Base-by-base conservation (phyloP, 2,113 vertebrate genomes). In the Myotis brandtii region DNA sequence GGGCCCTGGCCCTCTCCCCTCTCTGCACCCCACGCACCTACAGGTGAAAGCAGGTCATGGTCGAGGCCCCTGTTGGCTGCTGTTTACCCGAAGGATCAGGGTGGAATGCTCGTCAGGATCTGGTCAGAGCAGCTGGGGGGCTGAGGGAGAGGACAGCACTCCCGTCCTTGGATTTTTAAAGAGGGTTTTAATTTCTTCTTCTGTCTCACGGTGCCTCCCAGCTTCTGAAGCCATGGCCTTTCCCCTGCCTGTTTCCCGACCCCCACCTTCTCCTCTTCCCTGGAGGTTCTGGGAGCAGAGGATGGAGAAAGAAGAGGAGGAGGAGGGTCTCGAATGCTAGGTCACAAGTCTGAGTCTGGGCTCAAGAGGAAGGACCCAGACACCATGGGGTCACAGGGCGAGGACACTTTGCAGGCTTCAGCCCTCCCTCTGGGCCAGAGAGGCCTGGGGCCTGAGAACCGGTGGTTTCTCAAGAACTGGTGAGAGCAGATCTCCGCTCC, bases 21-120 rank as follows among this genome's bases (percentile, higher is more conserved):
- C n/a, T 40, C 21, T 52, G 17, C 1, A 34, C 13, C 56, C 56
- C 6, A 1, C 20, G 30, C 25, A 25, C 59, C 52, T 40, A 8
- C 2, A 34, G n/a, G 27, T 43, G 54, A 89, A 86, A 46, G 30
- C 66, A 20, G 0, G 2, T 56, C 10, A 2, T 6, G 48, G 17
- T 23, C 2, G 4, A 21, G 66, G 46, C 25, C 34, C 73, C 79
- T 3, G 40, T 30, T 9, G 32, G 32, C 34, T 70, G n/a, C 34
- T 14, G 34, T 6, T 5, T 46, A 50, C 14, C 37, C 0, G 0
- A 1, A 17, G 21, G n/a, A 52, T 32, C 2, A 0, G 20, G 17
- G 5, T 16, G 1, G 8, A 50, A 10, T 27, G 40, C 17, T 77
- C 27, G 54, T 70, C 10, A 16, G 50, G 32, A 34, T 72, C 16